Evolutionary conservation across 2,113 vertebrate species (phyloP), one percentile per base, ranked within the genome.

Genomic region (Oryzias celebensis): DNA sequence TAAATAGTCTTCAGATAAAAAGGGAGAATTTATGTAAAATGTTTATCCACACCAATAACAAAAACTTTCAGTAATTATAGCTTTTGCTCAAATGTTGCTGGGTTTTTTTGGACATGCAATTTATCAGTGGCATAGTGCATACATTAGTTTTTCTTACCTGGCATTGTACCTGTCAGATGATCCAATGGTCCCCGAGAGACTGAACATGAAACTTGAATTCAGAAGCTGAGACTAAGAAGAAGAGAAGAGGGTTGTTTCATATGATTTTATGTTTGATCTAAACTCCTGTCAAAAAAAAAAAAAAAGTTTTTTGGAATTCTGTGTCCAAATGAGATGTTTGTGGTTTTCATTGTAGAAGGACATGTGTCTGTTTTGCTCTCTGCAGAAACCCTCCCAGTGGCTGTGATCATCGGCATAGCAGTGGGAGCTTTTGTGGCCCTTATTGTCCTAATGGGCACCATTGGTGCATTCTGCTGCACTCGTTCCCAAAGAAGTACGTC

Each of bases 401-500:
- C 96, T 0, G 96, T 98, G 90, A 97, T 98, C 92, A 98, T 99
- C 20, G 97, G 96, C 1, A 96, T 99, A 71, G 96, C 97, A 0
- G 96, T 99, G 57, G 97, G 97, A 73, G 96, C 95, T 0, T 96
- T 98, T 0, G 96, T 98, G 78, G 97, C 97, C 2, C 92, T 98
- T 90, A 94, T 99, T 56, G 94, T 99, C 78, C 90, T 99, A 78
- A 93, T 98, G 94, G 96, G 94, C 85, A 99, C 97, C 89, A 95
- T 98, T 20, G 94, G 96, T 45, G 96, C 96, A 7, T 98, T 99
- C 92, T 99, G 97, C 89, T 99, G 96, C 15, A 96, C 96, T 41
- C 96, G 96, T 28, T 96, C 96, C 44, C 97, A 99, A 88, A 95
- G 97, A 94, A 99, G 97, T 98, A 96, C 71, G 97, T 92, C 49